phyloP scores from a whole-genome alignment of 2,797 vertebrate genomes.

The Hemitrygon akajei region DNA sequence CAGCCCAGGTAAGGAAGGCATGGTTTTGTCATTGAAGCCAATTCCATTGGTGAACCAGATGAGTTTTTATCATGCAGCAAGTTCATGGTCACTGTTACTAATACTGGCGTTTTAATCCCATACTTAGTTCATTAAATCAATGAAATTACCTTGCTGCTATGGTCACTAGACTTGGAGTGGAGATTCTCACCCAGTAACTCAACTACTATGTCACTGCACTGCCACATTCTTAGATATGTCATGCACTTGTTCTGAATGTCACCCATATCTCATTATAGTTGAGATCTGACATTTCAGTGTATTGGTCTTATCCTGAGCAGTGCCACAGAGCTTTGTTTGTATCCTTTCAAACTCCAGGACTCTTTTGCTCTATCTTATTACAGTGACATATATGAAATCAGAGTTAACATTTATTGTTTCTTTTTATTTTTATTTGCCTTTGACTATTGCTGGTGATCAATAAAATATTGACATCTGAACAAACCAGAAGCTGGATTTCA shows the following conservation, averaged over 20 bases:
- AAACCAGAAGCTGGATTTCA: neutral
- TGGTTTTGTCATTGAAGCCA: no score
- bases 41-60: no score
- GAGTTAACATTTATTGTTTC: neutral
- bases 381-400: no score
- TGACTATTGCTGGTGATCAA: neutral
- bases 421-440: neutral
- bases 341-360: neutral
- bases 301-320: neutral
- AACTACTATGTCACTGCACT: no score
- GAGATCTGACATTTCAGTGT: neutral
- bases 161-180: no score
- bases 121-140: no score
- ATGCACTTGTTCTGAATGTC: neutral
- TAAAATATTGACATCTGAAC: neutral
- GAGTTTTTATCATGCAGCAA: no score
- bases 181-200: no score
- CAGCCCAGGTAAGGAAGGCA: no score
- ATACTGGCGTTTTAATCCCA: no score
- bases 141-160: no score
- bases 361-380: neutral
- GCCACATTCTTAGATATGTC: neutral
- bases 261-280: neutral
- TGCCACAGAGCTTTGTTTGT: neutral
- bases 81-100: no score